Conservation (phyloP, 2,888 invertebrate species). For the Hedya salicella region DNA sequence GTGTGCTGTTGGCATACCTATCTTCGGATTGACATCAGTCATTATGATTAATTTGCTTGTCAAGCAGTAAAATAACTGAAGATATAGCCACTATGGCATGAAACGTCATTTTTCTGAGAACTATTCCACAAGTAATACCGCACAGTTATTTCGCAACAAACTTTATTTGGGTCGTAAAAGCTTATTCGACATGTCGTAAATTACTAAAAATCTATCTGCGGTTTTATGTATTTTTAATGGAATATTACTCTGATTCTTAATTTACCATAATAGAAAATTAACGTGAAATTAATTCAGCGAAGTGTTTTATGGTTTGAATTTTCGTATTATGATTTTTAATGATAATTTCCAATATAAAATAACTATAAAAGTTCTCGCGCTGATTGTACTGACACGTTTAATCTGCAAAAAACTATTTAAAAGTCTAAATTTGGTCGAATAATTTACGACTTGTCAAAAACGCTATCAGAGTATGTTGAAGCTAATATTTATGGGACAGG, state of each 20-base stretch:
- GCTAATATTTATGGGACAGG: conserved; percentile 67
- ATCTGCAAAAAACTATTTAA: conserved; percentile 4
- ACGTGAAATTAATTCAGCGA: conserved; percentile 28
- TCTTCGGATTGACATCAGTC: conserved; percentile 19
- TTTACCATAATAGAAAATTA: conserved; percentile 30
- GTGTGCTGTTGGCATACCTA: conserved; percentile 17
- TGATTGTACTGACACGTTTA: conserved; percentile 22
- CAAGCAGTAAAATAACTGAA: conserved; percentile 36
- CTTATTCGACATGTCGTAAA: conserved; percentile 29
- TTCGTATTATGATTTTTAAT: conserved; percentile 22
- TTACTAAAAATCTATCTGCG: conserved; percentile 22
- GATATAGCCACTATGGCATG: conserved; percentile 21
- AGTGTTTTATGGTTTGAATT: conserved; percentile 28
- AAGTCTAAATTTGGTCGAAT: conserved; percentile 18
- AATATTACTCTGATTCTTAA: conserved; percentile 20
- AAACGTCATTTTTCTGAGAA: conserved; percentile 34
- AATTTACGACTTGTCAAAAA: conserved; percentile 28
- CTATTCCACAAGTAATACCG: conserved; percentile 31
- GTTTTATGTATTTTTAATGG: conserved; percentile 32
- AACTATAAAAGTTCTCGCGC: conserved; percentile 12
- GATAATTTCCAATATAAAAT: conserved; percentile 25
- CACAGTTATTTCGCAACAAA: conserved; percentile 11
- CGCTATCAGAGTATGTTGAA: conserved; percentile 44
- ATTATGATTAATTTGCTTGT: conserved; percentile 36
- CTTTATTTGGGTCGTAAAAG: conserved; percentile 18